Percentiles rank a stretch among this genome's conserved stretches.
Evolutionary conservation across 2,797 vertebrate genomes (phyloP).

Genomic region (Anguilla marmorata): DNA sequence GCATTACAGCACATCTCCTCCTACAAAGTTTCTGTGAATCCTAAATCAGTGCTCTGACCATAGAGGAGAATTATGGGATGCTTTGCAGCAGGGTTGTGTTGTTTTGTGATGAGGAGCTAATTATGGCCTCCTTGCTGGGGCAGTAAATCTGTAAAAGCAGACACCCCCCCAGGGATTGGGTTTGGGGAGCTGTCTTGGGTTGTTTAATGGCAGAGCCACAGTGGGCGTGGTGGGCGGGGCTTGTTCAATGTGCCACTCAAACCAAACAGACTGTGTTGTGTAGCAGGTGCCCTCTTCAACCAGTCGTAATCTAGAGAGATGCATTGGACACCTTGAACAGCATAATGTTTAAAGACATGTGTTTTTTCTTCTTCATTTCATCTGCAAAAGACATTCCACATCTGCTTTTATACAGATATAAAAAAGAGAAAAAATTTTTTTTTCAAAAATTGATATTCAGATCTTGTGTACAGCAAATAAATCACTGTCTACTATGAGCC

Average conservation of each 20-base stretch:
- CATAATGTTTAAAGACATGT: neutral
- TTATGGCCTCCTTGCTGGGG: neutral
- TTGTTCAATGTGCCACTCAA: neutral
- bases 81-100: neutral
- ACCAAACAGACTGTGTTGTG: neutral
- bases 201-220: too few species aligned
- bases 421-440: neutral
- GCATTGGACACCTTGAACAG: neutral
- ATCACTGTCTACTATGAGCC: neutral
- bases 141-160: neutral
- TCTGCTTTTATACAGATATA: neutral
- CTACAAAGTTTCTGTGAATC: neutral
- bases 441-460: neutral
- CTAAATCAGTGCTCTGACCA: neutral
- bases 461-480: neutral
- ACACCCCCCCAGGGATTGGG: neutral
- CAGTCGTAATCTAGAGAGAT: neutral
- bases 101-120: neutral
- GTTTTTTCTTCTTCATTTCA: neutral
- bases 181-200: too few species aligned
- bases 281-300: neutral
- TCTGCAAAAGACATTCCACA: neutral
- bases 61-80: neutral
- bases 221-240: neutral
- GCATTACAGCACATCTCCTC: too few species aligned